phyloP scores from a whole-genome alignment of 2,113 vertebrate species.

The Muscicapa adusta region DNA sequence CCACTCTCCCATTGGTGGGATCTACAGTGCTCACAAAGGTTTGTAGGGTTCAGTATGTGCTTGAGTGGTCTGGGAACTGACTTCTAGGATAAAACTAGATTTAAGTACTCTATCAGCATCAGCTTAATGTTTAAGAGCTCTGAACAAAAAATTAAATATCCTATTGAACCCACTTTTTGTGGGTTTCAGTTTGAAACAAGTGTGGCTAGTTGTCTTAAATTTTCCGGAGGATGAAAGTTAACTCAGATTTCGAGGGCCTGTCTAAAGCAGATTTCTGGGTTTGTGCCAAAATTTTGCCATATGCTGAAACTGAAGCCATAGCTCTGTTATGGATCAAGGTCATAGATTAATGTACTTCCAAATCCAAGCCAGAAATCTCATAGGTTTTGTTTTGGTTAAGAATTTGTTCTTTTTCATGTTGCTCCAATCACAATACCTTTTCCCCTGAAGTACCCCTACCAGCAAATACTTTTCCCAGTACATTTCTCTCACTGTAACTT shows the following conservation, averaged over 20 bases:
- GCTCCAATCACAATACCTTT: not conserved
- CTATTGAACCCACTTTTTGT: not conserved
- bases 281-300: not conserved
- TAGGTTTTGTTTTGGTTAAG: not conserved
- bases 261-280: not conserved
- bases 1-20: accelerated
- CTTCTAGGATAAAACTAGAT: not conserved
- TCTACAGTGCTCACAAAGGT: not conserved
- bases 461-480: not conserved
- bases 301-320: not conserved
- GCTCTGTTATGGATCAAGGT: not conserved
- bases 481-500: not conserved
- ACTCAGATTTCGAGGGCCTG: not conserved
- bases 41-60: not conserved
- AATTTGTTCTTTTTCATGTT: not conserved
- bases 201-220: not conserved
- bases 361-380: not conserved
- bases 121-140: not conserved
- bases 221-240: not conserved
- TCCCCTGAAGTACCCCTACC: not conserved
- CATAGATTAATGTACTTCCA: not conserved
- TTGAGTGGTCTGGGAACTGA: not conserved
- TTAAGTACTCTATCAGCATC: not conserved
- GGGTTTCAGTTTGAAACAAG: not conserved
- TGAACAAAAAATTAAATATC: not conserved